These are phyloP conservation scores for Pyrgilauda ruficollis DNA, from an alignment of 2,113 vertebrate species.

Conservation along the genomic window DNA sequence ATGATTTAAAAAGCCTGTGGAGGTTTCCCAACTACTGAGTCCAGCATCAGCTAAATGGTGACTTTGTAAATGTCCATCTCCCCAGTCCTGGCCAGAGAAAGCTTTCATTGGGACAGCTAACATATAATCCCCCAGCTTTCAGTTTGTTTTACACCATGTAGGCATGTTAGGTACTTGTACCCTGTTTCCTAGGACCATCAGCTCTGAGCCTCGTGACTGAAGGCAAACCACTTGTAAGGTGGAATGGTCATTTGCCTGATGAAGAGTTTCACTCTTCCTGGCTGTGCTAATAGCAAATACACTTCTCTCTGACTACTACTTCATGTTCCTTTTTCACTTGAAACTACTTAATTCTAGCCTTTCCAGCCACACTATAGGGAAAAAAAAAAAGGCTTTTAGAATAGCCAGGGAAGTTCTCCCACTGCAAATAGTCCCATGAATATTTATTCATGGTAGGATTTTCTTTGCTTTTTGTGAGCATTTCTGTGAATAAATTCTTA, in stretches of 20 bases:
- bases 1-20: not conserved
- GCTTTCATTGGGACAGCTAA: not conserved
- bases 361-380: not conserved
- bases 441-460: constrained; percentile 58
- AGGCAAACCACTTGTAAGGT: not conserved
- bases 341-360: constrained; percentile 29
- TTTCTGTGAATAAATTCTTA: constrained; percentile 47
- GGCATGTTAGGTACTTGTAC: not conserved
- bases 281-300: not conserved
- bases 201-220: not conserved
- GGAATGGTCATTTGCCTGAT: not conserved
- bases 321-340: not conserved
- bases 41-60: not conserved
- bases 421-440: constrained; percentile 37
- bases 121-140: not conserved
- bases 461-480: constrained; percentile 29
- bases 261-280: not conserved
- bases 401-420: constrained; percentile 19
- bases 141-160: not conserved
- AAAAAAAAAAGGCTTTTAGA: not conserved
- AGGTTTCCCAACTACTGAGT: not conserved
- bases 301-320: not conserved
- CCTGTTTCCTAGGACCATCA: not conserved
- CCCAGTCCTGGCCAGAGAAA: not conserved
- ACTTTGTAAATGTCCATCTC: not conserved